These are phyloP conservation scores for Strix aluco DNA, from an alignment of 2,113 vertebrate species.

Conservation along the genomic window DNA sequence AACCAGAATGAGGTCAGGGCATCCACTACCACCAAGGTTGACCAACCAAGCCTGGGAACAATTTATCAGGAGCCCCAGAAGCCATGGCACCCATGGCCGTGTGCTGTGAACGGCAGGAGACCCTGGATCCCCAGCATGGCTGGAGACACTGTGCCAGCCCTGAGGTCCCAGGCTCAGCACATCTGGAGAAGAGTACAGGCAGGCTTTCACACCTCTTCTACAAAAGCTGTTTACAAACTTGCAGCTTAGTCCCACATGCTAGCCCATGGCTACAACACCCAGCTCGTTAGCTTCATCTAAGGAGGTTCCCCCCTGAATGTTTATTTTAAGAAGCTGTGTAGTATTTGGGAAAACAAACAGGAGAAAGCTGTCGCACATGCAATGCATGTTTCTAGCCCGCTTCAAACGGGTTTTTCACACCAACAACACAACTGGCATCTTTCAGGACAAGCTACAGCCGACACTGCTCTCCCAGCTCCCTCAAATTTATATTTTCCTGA, in stretches of 20 bases:
- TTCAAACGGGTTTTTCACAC: not conserved
- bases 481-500: not conserved
- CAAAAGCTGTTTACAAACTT: not conserved
- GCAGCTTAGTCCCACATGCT: not conserved
- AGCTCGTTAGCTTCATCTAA: not conserved
- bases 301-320: not conserved
- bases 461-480: not conserved
- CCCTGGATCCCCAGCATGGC: not conserved
- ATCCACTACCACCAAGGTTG: not conserved
- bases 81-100: accelerated
- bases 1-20: not conserved
- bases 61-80: not conserved
- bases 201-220: not conserved
- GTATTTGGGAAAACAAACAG: not conserved
- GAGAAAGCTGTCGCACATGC: not conserved
- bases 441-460: not conserved
- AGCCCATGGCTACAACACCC: not conserved
- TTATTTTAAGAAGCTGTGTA: not conserved
- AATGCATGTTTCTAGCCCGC: not conserved
- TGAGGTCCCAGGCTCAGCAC: accelerated
- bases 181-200: not conserved
- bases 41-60: not conserved
- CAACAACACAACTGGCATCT: not conserved
- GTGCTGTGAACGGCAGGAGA: not conserved
- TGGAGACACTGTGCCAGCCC: not conserved